Base-by-base conservation (phyloP, 1,140 invertebrate species). In the Dolichoris vasculosae region DNA sequence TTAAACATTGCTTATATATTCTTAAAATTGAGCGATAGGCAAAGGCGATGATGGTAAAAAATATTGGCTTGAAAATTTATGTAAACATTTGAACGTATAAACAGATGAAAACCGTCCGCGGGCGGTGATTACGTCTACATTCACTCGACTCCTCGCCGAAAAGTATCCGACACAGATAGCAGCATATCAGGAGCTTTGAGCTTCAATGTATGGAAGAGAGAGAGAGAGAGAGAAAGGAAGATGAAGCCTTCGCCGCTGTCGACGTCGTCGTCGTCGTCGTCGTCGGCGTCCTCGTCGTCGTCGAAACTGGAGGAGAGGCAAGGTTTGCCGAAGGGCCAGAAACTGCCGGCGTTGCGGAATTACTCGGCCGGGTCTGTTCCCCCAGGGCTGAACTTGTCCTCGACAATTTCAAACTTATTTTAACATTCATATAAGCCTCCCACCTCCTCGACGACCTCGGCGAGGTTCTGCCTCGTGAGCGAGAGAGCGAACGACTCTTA, bases 401-500 rank as follows among this genome's bases (percentile, higher is more conserved):
- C 92, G 92, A 93, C 92, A 93, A 93, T 93, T 93, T 93, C 92
- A 92, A 93, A 93, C 92, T 93, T 93, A 93, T 93, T 93, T 93
- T 92, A 93, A 93, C 92, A 93, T 93, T 93, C 92, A 93, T 93
- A 93, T 93, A 93, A 93, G 91, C 91, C 90, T 90, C 90, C 89
- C 88, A 80, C 88, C 55, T n/a, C 67, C 86, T 48, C 82, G 79
- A 69, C 82, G 81, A 67, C 30, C 46, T 46, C 46, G 11, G 26
- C 67, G 17, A 82, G 51, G 38, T 67, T 75, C 79, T 9, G 32
- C 13, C 69, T 80, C 77, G 20, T 40, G 63, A 46, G 38, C 11
- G 78, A 46, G 63, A 69, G 26, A 35, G 79, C 38, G 63, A 81
- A 3, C 51, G 40, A 46, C 78, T 76, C 69, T 82, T 55, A 35